Conservation (phyloP, 1,140 invertebrate genomes). For the Manduca sexta region DNA sequence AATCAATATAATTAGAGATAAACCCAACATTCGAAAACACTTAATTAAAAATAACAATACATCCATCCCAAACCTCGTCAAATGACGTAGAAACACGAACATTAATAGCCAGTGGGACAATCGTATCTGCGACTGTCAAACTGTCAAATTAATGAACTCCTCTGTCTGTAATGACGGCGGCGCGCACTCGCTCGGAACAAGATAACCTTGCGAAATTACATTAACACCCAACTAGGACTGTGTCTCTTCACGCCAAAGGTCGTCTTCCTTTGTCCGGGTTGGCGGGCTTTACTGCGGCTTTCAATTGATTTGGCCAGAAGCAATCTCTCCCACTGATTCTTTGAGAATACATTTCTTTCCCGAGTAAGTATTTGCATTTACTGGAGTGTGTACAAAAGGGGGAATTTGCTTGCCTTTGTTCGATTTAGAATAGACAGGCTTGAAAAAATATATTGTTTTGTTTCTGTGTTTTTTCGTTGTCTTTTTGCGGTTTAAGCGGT, state of each 20-base stretch:
- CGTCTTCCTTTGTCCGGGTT: constrained; percentile 16
- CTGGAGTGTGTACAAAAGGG: constrained; percentile 40
- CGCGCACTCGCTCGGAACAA: constrained; percentile 40
- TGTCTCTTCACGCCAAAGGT: constrained; percentile 13
- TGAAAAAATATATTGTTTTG: constrained; percentile 22
- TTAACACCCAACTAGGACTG: neutral
- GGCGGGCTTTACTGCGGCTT: constrained; percentile 17
- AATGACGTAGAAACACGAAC: constrained; percentile 41
- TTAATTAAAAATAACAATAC: neutral
- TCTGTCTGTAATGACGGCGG: constrained; percentile 43
- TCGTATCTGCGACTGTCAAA: constrained; percentile 33
- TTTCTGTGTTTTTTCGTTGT: constrained; percentile 3
- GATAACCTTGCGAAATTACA: constrained; percentile 15
- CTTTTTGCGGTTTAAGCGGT: neutral
- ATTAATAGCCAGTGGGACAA: constrained; percentile 26
- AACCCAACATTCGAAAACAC: constrained; percentile 13
- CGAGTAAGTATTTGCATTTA: constrained; percentile 37
- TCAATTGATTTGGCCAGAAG: constrained; percentile 38
- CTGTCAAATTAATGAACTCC: constrained; percentile 53
- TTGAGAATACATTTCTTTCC: constrained; percentile 34
- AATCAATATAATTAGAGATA: no score
- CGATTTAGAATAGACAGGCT: constrained; percentile 28
- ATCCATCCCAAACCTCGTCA: constrained; percentile 13
- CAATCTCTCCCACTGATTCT: constrained; percentile 37
- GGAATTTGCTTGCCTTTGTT: constrained; percentile 48